Evolutionary conservation across 2,888 invertebrate genomes (phyloP).

Genomic region (Hirtodrosophila duncani): DNA sequence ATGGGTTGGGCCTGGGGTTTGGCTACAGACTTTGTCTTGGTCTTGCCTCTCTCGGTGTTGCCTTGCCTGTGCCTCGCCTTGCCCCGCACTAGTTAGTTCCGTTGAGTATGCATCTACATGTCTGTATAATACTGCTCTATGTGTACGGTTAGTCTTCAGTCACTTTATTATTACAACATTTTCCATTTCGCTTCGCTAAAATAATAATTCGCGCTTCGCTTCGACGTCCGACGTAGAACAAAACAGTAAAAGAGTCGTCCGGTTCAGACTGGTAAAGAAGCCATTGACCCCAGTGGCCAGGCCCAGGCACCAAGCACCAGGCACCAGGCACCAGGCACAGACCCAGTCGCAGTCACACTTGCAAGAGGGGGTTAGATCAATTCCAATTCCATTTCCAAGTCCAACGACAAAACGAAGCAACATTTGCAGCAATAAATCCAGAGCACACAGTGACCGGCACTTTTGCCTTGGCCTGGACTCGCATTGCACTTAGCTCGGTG

Average conservation of each 20-base stretch:
- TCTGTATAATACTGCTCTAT: too few relatives aligned
- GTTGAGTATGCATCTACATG: conserved; percentile 13
- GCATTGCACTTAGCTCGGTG: background rate
- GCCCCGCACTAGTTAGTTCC: conserved; percentile 44
- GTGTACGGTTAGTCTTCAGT: conserved; percentile 10
- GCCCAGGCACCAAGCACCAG: conserved; percentile 12
- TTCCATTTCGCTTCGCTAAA: conserved; percentile 67
- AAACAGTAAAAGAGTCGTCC: conserved; percentile 12
- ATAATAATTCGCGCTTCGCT: conserved; percentile 70
- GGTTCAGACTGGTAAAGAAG: conserved; percentile 18
- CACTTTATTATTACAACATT: conserved; percentile 72
- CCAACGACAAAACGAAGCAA: too few relatives aligned
- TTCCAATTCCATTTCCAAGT: too few relatives aligned
- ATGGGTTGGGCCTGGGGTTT: conserved; percentile 18
- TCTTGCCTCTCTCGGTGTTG: conserved; percentile 16
- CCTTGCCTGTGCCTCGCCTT: conserved; percentile 13
- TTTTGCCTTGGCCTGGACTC: conserved; percentile 66
- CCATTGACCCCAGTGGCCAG: conserved; percentile 36
- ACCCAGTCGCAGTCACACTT: background rate
- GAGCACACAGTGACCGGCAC: conserved; percentile 55
- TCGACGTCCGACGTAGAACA: conserved; percentile 46
- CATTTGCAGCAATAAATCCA: conserved; percentile 64
- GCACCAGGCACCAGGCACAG: conserved; percentile 27
- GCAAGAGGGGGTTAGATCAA: too few relatives aligned
- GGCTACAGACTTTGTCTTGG: background rate